A percentile compares a stretch with the other conserved stretches of the same genome.
These are phyloP conservation scores for Sebastes steindachneri DNA, from an alignment of 2,797 vertebrate genomes.

Conservation along the genomic window DNA sequence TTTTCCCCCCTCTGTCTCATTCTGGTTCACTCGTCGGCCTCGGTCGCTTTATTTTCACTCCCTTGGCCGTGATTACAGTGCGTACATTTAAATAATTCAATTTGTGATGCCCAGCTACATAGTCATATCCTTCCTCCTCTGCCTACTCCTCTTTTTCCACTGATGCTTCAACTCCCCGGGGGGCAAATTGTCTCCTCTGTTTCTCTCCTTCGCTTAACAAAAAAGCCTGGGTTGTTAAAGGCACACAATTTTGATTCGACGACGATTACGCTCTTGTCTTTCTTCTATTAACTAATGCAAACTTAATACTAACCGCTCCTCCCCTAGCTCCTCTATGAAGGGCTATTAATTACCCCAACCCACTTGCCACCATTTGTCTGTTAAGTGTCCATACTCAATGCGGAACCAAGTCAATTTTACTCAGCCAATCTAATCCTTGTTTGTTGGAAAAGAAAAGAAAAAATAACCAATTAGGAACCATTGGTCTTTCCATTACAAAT, in stretches of 20 bases:
- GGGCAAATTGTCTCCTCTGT: slow-evolving; percentile 50
- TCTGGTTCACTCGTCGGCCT: slow-evolving; percentile 31
- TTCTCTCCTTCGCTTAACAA: slow-evolving; percentile 30
- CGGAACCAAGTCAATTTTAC: slow-evolving; percentile 40
- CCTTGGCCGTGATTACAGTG: slow-evolving; percentile 47
- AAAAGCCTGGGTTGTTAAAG: slow-evolving; percentile 22
- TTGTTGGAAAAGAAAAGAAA: neutral
- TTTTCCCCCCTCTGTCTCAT: neutral
- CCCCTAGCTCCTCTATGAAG: slow-evolving; percentile 22
- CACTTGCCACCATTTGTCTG: slow-evolving; percentile 38
- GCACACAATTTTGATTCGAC: slow-evolving; percentile 34
- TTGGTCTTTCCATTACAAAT: neutral
- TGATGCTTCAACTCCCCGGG: slow-evolving; percentile 41
- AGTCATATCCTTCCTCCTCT: slow-evolving; percentile 55
- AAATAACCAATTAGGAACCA: neutral
- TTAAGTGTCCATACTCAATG: slow-evolving; percentile 38
- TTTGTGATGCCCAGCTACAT: slow-evolving; percentile 64
- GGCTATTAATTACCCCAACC: slow-evolving; percentile 50
- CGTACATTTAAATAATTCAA: slow-evolving; percentile 75
- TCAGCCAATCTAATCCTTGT: neutral
- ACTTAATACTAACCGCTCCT: slow-evolving; percentile 22
- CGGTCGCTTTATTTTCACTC: slow-evolving; percentile 51
- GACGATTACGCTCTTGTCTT: slow-evolving; percentile 22
- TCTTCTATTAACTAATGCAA: slow-evolving; percentile 18
- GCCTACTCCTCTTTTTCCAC: slow-evolving; percentile 39